Base-by-base conservation (phyloP, 2,888 invertebrate species). In the Eilema depressum region DNA sequence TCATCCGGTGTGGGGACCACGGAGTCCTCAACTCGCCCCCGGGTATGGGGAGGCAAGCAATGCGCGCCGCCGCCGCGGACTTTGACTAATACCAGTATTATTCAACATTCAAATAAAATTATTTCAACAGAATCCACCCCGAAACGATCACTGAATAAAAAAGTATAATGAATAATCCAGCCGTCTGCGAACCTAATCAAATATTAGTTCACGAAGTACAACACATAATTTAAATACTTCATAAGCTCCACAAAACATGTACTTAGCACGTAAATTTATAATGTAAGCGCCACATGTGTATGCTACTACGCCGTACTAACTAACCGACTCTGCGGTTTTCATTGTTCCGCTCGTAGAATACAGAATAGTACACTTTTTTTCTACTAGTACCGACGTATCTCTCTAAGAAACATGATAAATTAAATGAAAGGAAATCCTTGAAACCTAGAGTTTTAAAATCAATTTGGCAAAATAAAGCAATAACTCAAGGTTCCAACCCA, bases 181-280 rank as follows among this genome's bases (percentile, higher is more conserved):
- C 73, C 75, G 74, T 75, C 75, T 85, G 83, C 64, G 70, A 77
- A 77, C 57, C 47, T 69, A 76, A 85, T 85, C 70, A 77, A 70
- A 68, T 70, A 62, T 17, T 63, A 68, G 74, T 78, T 79, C 76
- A 76, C 76, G 81, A 73, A 66, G 20, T 20, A 66, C 61, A 25
- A 59, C 63, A 72, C 75, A 56, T 47, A 20, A 53, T 10, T 8
- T 28, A 65, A 41, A 71, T 62, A 79, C 75, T 82, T 80, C 69
- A 62, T 81, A 68, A 73, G 63, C 53, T 59, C n/a, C 61, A 63
- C 59, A 68, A 75, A 71, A 77, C 77, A 20, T 74, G 63, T 67
- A 60, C 70, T 73, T 71, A 26, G 26, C 62, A 14, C n/a, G 69
- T 70, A 76, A 70, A 71, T 73, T 78, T 72, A 74, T 72, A 73